These are phyloP conservation scores for Chloroceryle inda DNA, from an alignment of 2,797 vertebrate species.

Conservation along the genomic window DNA sequence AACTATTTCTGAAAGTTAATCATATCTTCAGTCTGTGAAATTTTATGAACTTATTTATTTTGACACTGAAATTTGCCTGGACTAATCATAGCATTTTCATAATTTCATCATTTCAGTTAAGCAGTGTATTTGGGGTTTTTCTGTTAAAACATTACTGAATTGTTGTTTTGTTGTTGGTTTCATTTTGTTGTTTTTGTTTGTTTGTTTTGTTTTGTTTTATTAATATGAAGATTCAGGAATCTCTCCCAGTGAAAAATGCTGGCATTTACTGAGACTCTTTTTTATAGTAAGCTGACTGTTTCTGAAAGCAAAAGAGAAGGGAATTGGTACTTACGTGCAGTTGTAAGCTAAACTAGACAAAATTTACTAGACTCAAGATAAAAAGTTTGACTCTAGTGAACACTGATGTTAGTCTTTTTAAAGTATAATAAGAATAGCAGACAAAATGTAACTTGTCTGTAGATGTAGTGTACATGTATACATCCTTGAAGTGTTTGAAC, in stretches of 20 bases:
- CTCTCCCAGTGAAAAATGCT: neutral
- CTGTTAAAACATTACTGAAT: neutral
- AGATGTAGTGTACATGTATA: neutral
- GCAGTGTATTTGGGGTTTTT: neutral
- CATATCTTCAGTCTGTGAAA: slow-evolving; percentile 6
- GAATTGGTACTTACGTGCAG: neutral
- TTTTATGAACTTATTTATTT: slow-evolving; percentile 16
- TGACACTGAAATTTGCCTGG: neutral
- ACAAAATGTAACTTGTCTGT: neutral
- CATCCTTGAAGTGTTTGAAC: neutral
- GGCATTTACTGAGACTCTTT: neutral
- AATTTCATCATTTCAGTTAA: neutral
- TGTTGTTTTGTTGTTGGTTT: neutral
- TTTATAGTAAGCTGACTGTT: neutral
- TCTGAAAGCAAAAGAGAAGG: neutral
- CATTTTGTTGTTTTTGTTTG: too few species aligned
- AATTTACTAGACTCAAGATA: neutral
- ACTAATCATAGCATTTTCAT: slow-evolving; percentile 13
- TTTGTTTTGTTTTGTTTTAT: neutral
- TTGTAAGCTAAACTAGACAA: neutral
- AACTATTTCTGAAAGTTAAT: slow-evolving; percentile 18
- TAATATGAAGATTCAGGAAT: neutral
- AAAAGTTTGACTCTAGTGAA: neutral
- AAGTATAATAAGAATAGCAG: neutral
- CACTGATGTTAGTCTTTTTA: neutral